phyloP scores from a whole-genome alignment of 1,140 invertebrate species.

The Drosophila nannoptera region DNA sequence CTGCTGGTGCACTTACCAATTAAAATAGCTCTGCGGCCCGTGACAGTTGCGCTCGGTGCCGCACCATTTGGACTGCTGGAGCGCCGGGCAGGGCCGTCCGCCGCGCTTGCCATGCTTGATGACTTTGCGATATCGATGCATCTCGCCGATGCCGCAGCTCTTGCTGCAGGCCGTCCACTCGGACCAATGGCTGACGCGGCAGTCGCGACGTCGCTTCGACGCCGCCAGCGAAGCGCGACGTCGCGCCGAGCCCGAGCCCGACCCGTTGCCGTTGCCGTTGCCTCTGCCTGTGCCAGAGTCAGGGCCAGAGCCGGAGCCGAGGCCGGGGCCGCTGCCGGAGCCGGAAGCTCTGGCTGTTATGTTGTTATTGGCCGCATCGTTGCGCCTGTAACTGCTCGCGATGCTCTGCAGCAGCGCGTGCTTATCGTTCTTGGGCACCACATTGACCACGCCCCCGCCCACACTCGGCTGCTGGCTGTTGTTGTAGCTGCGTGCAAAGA shows the following conservation, averaged over 20 bases:
- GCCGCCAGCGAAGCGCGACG: conserved; percentile 74
- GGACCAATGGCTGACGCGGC: conserved; percentile 92
- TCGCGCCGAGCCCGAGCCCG: conserved; percentile 22
- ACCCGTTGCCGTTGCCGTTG: too few species aligned
- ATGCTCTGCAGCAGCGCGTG: conserved; percentile 87
- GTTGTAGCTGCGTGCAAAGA: conserved; percentile 52
- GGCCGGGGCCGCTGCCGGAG: conserved; percentile 14
- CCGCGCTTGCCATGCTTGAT: conserved; percentile 86
- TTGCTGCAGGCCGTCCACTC: conserved; percentile 91
- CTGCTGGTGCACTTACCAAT: conserved; percentile 64
- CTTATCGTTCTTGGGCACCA: conserved; percentile 84
- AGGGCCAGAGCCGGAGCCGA: not conserved
- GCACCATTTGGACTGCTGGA: conserved; percentile 92
- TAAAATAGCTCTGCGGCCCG: conserved; percentile 78
- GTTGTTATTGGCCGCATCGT: conserved; percentile 37
- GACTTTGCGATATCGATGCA: conserved; percentile 87
- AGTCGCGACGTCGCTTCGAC: conserved; percentile 82
- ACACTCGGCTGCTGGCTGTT: conserved; percentile 47
- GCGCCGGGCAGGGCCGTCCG: conserved; percentile 88
- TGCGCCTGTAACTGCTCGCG: conserved; percentile 79
- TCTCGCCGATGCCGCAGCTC: conserved; percentile 92
- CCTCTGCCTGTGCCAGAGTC: too few species aligned
- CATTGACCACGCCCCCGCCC: conserved; percentile 79
- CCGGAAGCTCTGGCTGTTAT: conserved; percentile 28
- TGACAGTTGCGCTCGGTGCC: conserved; percentile 86